Conservation (phyloP, 2,888 invertebrate species). For the Protophormia terraenovae region DNA sequence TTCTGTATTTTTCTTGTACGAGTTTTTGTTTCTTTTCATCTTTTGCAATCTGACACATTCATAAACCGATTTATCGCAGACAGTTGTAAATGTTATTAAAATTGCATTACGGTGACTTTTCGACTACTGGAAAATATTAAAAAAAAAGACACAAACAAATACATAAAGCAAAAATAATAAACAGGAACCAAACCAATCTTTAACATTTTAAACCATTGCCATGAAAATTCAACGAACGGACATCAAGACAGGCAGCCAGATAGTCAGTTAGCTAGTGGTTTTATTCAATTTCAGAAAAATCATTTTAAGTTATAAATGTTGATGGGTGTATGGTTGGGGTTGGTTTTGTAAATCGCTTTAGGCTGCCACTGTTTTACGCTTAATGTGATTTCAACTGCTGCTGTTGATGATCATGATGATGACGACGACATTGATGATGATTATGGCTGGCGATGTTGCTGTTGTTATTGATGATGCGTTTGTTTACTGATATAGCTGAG, state of each 20-base stretch:
- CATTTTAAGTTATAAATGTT: conserved; percentile 64
- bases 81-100: conserved; percentile 59
- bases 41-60: conserved; percentile 28
- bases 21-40: background rate
- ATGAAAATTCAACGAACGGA: background rate
- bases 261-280: conserved; percentile 11
- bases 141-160: background rate
- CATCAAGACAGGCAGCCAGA: conserved; percentile 9
- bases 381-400: conserved; percentile 60
- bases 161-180: background rate
- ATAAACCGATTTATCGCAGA: conserved; percentile 54
- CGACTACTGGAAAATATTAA: conserved; percentile 27
- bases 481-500: conserved; percentile 17
- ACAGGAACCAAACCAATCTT: conserved; percentile 34
- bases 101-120: conserved; percentile 55
- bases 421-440: conserved; percentile 23
- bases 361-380: conserved; percentile 73
- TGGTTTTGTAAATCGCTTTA: conserved; percentile 69
- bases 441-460: background rate
- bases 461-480: conserved; percentile 2
- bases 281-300: conserved; percentile 54
- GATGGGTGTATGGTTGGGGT: conserved; percentile 70
- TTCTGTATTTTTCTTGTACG: conserved; percentile 18
- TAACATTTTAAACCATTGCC: conserved; percentile 46
- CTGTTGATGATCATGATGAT: background rate